A percentile compares a stretch with the other conserved stretches of the same genome.
These are phyloP conservation scores for Nasua narica DNA, from an alignment of 2,797 vertebrate genomes.

Conservation along the genomic window DNA sequence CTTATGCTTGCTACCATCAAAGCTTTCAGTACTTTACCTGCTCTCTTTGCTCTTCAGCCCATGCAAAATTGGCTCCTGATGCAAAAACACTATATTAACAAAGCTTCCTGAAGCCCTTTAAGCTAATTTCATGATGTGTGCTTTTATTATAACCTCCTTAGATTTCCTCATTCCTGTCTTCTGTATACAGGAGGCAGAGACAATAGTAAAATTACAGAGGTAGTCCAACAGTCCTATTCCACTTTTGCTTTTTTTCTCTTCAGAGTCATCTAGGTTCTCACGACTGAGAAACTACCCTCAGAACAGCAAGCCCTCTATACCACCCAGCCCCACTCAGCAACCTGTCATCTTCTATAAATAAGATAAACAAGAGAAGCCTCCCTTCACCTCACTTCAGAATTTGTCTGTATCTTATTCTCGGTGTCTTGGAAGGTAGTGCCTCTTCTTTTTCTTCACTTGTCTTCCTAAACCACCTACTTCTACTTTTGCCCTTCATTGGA, in stretches of 20 bases:
- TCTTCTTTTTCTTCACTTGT: not conserved
- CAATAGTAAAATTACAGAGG: not conserved
- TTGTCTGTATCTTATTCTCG: not conserved
- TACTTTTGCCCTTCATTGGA: not conserved
- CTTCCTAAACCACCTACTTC: not conserved
- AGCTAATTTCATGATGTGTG: not conserved
- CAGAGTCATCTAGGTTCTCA: not conserved
- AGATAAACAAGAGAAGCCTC: not conserved
- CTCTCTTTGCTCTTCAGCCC: not conserved
- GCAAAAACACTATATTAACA: not conserved
- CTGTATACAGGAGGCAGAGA: not conserved
- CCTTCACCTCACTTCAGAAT: not conserved
- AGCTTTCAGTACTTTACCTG: not conserved
- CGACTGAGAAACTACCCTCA: not conserved
- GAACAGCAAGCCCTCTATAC: not conserved
- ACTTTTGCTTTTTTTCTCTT: not conserved
- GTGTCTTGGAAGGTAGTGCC: not conserved
- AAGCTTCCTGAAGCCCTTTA: not conserved
- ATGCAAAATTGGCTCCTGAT: not conserved
- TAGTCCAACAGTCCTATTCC: not conserved
- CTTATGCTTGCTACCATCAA: not conserved
- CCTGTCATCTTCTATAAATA: not conserved
- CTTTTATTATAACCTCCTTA: not conserved
- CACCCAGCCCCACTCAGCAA: not conserved
- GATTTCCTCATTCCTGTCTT: not conserved